Evolutionary conservation across 2,888 invertebrate genomes (phyloP).

Genomic region (Cantharis rustica): DNA sequence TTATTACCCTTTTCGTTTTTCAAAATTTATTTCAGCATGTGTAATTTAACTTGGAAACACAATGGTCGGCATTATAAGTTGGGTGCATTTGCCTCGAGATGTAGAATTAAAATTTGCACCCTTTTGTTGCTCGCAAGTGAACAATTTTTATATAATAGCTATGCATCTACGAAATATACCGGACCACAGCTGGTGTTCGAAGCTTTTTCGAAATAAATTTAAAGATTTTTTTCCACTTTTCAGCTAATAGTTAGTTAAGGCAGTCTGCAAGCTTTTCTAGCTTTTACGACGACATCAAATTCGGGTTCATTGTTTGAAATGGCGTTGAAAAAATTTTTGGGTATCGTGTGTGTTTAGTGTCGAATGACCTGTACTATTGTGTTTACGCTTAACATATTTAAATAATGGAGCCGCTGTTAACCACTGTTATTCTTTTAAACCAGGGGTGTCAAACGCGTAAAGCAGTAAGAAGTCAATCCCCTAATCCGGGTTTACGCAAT

Average conservation of each 20-base stretch:
- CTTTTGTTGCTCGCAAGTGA: not conserved
- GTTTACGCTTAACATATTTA: not conserved
- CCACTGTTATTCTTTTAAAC: constrained; percentile 1
- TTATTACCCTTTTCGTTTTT: not conserved
- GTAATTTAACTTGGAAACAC: not conserved
- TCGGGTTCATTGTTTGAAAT: not conserved
- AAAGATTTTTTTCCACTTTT: not conserved
- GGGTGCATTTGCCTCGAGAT: not conserved
- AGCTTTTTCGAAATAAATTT: not conserved
- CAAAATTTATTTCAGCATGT: not conserved
- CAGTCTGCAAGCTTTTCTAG: not conserved
- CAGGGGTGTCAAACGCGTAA: not conserved
- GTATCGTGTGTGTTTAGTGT: not conserved
- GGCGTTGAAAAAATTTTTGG: not conserved
- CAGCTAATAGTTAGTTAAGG: not conserved
- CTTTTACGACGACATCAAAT: not conserved
- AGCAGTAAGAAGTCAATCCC: constrained; percentile 17
- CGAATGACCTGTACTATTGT: not conserved
- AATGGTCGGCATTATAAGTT: not conserved
- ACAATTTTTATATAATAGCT: not conserved
- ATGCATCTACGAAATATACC: not conserved
- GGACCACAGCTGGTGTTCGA: not conserved
- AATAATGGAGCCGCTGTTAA: not conserved
- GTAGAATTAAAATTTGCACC: not conserved
- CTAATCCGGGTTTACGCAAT: constrained; percentile 17